phyloP scores from a whole-genome alignment of 1,140 invertebrate species.

The Drosophila busckii region DNA sequence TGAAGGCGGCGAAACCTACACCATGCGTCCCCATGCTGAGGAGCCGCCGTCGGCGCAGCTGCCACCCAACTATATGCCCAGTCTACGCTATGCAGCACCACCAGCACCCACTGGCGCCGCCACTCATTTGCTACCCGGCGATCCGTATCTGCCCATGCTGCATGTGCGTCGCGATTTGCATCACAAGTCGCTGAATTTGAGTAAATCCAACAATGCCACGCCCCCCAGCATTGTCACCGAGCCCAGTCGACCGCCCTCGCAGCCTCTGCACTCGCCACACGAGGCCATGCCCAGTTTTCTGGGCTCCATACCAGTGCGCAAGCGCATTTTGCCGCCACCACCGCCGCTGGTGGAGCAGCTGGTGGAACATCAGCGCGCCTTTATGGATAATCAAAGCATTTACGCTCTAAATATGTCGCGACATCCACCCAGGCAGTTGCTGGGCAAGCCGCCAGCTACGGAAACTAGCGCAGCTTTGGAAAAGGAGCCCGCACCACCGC shows the following conservation, averaged over 20 bases:
- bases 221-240: slow-evolving; percentile 66
- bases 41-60: slow-evolving; percentile 32
- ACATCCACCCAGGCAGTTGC: slow-evolving; percentile 53
- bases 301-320: slow-evolving; percentile 81
- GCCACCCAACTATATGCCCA: slow-evolving; percentile 5
- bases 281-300: slow-evolving; percentile 81
- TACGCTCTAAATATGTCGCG: slow-evolving; percentile 64
- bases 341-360: slow-evolving; percentile 34
- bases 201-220: slow-evolving; percentile 34
- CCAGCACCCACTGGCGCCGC: slow-evolving; percentile 11
- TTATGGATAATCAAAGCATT: slow-evolving; percentile 46
- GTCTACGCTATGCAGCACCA: slow-evolving; percentile 38
- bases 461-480: slow-evolving; percentile 11
- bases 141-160: slow-evolving; percentile 81
- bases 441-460: slow-evolving; percentile 39
- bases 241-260: slow-evolving; percentile 37
- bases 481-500: slow-evolving; percentile 23
- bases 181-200: slow-evolving; percentile 79
- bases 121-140: slow-evolving; percentile 43
- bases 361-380: slow-evolving; percentile 46
- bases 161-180: slow-evolving; percentile 87
- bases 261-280: slow-evolving; percentile 77
- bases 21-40: slow-evolving; percentile 81
- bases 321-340: slow-evolving; percentile 78
- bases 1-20: slow-evolving; percentile 83